Evolutionary conservation across 92 coral and sea anemone genomes (phyloP).

Genomic region (Siderastrea siderea): DNA sequence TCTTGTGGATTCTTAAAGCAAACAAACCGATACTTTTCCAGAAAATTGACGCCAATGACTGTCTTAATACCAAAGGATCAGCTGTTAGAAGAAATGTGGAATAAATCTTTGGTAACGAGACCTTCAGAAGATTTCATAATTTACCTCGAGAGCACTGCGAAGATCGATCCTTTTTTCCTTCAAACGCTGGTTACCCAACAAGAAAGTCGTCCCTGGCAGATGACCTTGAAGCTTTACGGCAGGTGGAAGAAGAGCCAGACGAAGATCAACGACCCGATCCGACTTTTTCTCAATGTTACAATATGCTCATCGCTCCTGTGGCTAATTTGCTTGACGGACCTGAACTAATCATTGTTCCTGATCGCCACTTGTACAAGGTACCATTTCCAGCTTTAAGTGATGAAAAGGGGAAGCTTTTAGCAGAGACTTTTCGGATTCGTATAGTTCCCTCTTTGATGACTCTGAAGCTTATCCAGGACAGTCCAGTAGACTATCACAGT

Average conservation of each 20-base stretch:
- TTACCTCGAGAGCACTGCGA: neutral
- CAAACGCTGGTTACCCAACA: neutral
- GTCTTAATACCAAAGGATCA: neutral
- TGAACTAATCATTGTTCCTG: neutral
- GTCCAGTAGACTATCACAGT: neutral
- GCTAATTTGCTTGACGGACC: neutral
- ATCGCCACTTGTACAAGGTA: neutral
- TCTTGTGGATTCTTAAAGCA: neutral
- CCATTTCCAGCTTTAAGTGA: neutral
- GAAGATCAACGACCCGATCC: neutral
- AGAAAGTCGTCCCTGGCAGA: neutral
- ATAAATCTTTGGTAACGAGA: neutral
- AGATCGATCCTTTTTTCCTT: neutral
- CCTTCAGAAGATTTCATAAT: neutral
- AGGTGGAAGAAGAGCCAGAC: neutral
- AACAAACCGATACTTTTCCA: neutral
- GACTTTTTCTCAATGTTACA: neutral
- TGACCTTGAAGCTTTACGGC: neutral
- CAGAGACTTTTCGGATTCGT: neutral
- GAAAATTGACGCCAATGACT: neutral
- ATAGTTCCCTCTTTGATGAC: neutral
- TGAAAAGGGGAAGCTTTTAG: neutral
- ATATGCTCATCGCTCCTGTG: neutral
- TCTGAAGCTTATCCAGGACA: neutral
- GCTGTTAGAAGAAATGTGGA: neutral